Evolutionary conservation across 2,797 vertebrate genomes (phyloP), one percentile per base, ranked within the genome.

Genomic region (Platyrinchus mystaceus): DNA sequence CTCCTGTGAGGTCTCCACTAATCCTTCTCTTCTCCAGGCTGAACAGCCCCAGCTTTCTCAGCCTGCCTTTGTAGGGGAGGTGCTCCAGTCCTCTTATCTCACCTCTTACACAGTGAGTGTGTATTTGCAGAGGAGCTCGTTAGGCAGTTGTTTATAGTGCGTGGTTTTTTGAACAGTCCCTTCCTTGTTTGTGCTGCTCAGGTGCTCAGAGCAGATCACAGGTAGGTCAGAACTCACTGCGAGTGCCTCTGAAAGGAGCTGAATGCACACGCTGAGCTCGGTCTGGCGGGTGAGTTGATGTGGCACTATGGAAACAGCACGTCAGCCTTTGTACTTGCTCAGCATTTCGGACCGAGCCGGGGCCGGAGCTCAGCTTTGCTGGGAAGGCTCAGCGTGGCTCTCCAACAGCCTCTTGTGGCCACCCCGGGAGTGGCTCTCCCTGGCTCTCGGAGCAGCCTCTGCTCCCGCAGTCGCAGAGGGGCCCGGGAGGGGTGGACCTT

Each of bases 341-440:
- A 32, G 56, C 67, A 1, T 34, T 76, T 56, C 20, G 16, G 39
- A 7, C 14, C 1, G 4, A 39, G 67, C 56, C 34, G 53, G 18
- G 56, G 36, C 6, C 21, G 4, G 23, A 39, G 68, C 39, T 47
- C 37, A 5, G 58, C 30, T 44, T 28, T 50, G 20, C 66, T 32
- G 60, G 55, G 23, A 49, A 19, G 68, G 52, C 66, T 88, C 28
- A 26, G 64, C 62, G 2, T 79, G 87, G 91, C 89, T 94, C 95
- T 94, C 10, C 3, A 44, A 89, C 89, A 96, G 67, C 94, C 96
- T 76, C 95, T 96, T 84, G 94, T 88, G 96, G 95, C 89, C 89
- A 12, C 44, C 15, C 26, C 7, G 2, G 64, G 88, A 62, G 86
- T 32, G 43, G 71, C 90, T 58, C 32, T 36, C 53, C 24, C 28